Percentiles rank a stretch among this genome's conserved stretches.
Conservation (phyloP, 2,888 invertebrate genomes). For the Calephelis perditalis region DNA sequence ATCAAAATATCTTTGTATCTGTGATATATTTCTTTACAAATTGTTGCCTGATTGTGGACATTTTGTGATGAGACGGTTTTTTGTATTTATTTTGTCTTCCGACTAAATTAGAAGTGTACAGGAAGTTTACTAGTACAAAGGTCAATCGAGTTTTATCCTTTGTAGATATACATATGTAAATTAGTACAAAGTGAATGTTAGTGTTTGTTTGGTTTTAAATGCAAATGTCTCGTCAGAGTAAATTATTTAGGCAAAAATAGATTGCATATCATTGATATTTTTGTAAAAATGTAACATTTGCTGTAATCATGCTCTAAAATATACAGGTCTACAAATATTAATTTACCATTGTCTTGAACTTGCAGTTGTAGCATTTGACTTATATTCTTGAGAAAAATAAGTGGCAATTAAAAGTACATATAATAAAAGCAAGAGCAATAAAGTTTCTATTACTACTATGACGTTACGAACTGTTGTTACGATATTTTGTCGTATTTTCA, state of each 20-base stretch:
- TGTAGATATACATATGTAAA: constrained; percentile 10
- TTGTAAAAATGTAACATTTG: constrained; percentile 33
- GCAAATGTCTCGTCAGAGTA: constrained; percentile 21
- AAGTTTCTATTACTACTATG: background rate
- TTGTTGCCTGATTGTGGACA: constrained; percentile 29
- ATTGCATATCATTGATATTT: constrained; percentile 39
- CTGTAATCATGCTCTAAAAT: constrained; percentile 36
- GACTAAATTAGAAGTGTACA: constrained; percentile 21
- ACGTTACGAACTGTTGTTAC: background rate
- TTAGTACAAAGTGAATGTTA: constrained; percentile 15
- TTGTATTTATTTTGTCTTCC: constrained; percentile 38
- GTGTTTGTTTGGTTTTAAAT: constrained; percentile 6
- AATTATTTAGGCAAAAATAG: constrained; percentile 28
- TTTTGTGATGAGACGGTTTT: constrained; percentile 29
- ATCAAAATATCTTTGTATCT: constrained; percentile 36
- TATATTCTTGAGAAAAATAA: background rate
- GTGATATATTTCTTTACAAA: constrained; percentile 40
- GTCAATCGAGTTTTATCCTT: constrained; percentile 11
- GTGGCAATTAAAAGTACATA: constrained; percentile 2
- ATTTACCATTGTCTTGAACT: constrained; percentile 14
- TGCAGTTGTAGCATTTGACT: background rate
- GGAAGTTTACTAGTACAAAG: constrained; percentile 5
- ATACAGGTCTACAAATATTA: constrained; percentile 24
- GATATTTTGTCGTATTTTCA: background rate
- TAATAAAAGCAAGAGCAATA: constrained; percentile 10